Conservation (phyloP, 2,797 vertebrate genomes). For the Zenarchopterus dispar region DNA sequence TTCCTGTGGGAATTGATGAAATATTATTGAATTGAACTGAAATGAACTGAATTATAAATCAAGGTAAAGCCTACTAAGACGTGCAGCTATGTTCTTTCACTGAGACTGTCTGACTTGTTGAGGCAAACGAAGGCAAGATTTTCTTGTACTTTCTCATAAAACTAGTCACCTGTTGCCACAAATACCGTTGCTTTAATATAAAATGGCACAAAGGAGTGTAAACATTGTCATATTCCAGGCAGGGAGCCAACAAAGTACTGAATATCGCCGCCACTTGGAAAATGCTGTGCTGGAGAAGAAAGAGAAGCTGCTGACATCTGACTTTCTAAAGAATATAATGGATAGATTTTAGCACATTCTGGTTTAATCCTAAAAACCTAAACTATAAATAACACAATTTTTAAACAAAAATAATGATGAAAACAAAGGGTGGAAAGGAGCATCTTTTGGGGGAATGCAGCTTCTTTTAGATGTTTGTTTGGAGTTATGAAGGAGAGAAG, state of each 20-base stretch:
- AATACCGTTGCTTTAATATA: conserved; percentile 10
- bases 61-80: background rate
- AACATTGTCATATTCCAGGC: conserved; percentile 42
- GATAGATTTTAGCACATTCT: background rate
- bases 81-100: background rate
- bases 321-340: conserved; percentile 3
- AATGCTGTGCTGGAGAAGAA: conserved; percentile 6
- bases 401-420: too few species aligned
- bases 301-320: conserved; percentile 1
- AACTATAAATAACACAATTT: conserved; percentile 6
- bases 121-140: conserved; percentile 1
- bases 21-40: too few species aligned
- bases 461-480: conserved; percentile 2
- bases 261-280: conserved; percentile 19
- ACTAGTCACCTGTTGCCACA: conserved; percentile 13
- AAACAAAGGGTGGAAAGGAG: too few species aligned
- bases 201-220: conserved; percentile 27
- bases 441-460: background rate
- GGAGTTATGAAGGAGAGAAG: background rate
- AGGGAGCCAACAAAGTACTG: conserved; percentile 23
- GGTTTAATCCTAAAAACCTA: conserved; percentile 2
- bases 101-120: conserved; percentile 4
- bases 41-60: background rate
- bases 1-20: too few species aligned
- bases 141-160: conserved; percentile 17